These are phyloP conservation scores for Pegoplata infirma DNA, from an alignment of 2,888 invertebrate species.

Conservation along the genomic window DNA sequence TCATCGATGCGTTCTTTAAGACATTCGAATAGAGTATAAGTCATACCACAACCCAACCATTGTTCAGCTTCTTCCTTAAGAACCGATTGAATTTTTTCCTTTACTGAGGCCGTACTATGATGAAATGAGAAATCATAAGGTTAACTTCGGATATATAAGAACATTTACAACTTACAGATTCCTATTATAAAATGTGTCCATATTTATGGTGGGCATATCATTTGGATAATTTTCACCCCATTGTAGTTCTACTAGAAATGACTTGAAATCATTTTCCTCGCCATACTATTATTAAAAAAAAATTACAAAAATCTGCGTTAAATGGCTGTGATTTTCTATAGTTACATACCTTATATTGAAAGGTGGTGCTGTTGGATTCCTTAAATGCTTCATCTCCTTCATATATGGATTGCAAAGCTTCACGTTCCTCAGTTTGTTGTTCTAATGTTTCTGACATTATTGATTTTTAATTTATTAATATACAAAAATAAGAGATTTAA, in stretches of 20 bases:
- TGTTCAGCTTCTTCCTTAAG: constrained; percentile 87
- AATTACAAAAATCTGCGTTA: constrained; percentile 3
- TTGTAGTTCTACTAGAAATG: constrained; percentile 91
- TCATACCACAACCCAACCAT: constrained; percentile 94
- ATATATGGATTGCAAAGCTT: constrained; percentile 94
- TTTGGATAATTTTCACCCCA: constrained; percentile 94
- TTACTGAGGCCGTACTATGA: constrained; percentile 83
- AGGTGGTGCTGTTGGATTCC: constrained; percentile 86
- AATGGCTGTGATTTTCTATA: too few relatives aligned
- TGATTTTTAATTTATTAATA: not conserved
- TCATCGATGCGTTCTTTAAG: constrained; percentile 89
- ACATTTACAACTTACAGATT: constrained; percentile 86
- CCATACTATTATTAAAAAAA: constrained; percentile 82
- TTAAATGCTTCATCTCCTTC: constrained; percentile 94
- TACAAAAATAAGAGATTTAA: not conserved
- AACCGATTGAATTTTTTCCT: constrained; percentile 83
- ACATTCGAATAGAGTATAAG: constrained; percentile 94
- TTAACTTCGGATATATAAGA: too few relatives aligned
- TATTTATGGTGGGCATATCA: constrained; percentile 87
- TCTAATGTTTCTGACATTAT: constrained; percentile 81
- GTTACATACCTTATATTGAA: constrained; percentile 92
- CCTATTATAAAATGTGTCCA: constrained; percentile 96
- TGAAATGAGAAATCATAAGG: not conserved
- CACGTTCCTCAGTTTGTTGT: constrained; percentile 91
- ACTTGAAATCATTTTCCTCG: constrained; percentile 86